A percentile compares a stretch with the other conserved stretches of the same genome.
phyloP scores from a whole-genome alignment of 2,888 invertebrate species.

The Lymantria dispar region DNA sequence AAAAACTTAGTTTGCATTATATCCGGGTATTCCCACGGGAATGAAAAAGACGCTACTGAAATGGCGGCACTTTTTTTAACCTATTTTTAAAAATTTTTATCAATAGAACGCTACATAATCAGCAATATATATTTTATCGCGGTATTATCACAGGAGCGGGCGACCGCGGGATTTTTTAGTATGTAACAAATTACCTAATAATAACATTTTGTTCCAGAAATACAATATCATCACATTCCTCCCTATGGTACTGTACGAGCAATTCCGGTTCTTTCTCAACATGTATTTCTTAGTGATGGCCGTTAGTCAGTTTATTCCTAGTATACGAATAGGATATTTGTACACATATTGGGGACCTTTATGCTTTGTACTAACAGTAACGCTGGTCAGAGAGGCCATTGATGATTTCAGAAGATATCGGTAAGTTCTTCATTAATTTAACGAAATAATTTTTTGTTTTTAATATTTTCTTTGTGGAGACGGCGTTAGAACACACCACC shows the following conservation, averaged over 20 bases:
- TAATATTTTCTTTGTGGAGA: too few species aligned
- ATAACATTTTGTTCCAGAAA: slow-evolving; percentile 85
- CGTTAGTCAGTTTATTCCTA: slow-evolving; percentile 98
- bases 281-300: slow-evolving; percentile 99
- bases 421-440: slow-evolving; percentile 38
- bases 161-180: too few species aligned
- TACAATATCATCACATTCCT: slow-evolving; percentile 96
- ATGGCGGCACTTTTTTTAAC: too few species aligned
- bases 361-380: slow-evolving; percentile 97
- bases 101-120: too few species aligned
- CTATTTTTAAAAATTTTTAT: too few species aligned
- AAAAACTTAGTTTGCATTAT: too few species aligned
- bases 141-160: too few species aligned
- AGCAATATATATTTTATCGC: too few species aligned
- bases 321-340: slow-evolving; percentile 97
- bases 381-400: slow-evolving; percentile 97
- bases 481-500: too few species aligned
- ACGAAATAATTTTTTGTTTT: too few species aligned
- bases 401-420: slow-evolving; percentile 96
- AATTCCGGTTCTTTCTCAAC: slow-evolving; percentile 99
- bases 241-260: slow-evolving; percentile 97
- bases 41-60: too few species aligned
- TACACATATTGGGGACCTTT: slow-evolving; percentile 99
- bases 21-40: too few species aligned
- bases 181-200: background rate